These are phyloP conservation scores for Galagoides demidoff DNA, from an alignment of 2,797 vertebrate species.

Conservation along the genomic window DNA sequence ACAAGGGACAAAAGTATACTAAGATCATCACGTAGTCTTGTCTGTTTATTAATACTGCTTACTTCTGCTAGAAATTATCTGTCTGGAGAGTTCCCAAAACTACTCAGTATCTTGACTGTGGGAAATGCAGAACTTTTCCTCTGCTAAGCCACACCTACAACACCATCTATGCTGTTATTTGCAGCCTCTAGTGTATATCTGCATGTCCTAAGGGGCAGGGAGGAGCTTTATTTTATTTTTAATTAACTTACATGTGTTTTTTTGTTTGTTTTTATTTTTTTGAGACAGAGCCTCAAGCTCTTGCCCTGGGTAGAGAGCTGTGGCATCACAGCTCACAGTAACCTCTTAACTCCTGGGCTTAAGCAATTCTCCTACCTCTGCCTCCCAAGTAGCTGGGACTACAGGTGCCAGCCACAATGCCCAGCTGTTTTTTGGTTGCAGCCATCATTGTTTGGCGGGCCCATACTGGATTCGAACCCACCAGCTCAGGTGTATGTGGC, in stretches of 20 bases:
- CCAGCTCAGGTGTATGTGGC: too few species aligned
- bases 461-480: too few species aligned
- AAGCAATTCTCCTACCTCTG: too few species aligned
- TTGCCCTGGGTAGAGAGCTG: too few species aligned
- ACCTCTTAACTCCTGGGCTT: too few species aligned
- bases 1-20: background rate
- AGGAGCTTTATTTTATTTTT: conserved; percentile 7
- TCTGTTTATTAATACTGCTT: background rate
- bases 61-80: conserved; percentile 14
- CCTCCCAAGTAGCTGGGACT: too few species aligned
- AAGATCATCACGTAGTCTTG: background rate
- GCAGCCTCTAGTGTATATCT: background rate
- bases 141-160: background rate
- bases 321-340: too few species aligned
- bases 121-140: background rate
- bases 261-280: too few species aligned
- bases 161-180: background rate
- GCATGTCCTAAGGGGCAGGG: background rate
- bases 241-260: background rate
- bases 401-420: too few species aligned
- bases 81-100: conserved; percentile 14
- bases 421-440: too few species aligned
- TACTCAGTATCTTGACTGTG: background rate
- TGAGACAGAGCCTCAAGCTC: too few species aligned
- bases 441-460: too few species aligned